Conservation (phyloP, 2,113 vertebrate genomes). For the Chamaetylas fuelleborni region DNA sequence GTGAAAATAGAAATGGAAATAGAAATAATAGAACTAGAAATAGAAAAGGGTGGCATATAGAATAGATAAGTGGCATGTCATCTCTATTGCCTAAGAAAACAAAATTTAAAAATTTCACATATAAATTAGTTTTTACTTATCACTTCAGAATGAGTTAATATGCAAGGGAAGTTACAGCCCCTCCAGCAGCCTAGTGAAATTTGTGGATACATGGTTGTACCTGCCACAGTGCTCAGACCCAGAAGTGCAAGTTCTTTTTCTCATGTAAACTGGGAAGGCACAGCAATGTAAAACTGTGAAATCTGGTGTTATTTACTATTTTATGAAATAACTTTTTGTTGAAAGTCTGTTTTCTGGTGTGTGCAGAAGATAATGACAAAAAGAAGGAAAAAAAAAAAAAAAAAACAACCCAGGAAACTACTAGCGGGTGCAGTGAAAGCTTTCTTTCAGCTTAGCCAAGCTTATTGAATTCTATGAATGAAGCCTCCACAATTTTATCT, state of each 20-base stretch:
- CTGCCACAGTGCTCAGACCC: background rate
- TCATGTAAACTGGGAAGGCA: background rate
- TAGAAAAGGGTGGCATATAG: background rate
- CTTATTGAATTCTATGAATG: slow-evolving; percentile 51
- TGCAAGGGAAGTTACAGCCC: background rate
- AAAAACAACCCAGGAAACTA: background rate
- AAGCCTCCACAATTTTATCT: background rate
- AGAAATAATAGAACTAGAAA: background rate
- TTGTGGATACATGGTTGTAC: background rate
- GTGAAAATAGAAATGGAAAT: background rate
- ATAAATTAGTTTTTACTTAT: background rate
- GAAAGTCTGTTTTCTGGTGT: background rate
- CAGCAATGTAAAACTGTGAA: background rate
- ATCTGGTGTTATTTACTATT: background rate
- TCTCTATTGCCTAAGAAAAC: background rate
- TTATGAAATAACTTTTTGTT: background rate
- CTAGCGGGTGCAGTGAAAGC: slow-evolving; percentile 6
- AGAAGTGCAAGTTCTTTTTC: background rate
- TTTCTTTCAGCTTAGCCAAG: slow-evolving; percentile 38
- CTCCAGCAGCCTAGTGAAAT: background rate
- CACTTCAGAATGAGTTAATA: background rate
- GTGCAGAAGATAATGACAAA: background rate
- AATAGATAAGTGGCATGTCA: background rate
- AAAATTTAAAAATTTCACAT: background rate
- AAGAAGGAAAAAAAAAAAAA: background rate